phyloP scores from a whole-genome alignment of 2,888 invertebrate species.

The Taphrorychus bicolor region DNA sequence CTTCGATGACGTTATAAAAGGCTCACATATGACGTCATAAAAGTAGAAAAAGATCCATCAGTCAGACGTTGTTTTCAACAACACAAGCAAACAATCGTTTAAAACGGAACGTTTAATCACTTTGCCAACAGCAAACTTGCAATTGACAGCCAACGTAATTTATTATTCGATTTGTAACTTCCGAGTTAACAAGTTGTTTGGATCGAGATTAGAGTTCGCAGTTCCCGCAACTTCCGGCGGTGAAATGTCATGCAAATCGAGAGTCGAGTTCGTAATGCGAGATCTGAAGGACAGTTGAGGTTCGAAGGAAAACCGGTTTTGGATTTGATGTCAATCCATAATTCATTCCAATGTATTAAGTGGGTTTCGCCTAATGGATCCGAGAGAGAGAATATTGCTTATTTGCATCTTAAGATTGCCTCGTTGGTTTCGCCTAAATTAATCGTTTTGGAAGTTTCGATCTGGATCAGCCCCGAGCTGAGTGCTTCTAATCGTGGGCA shows the following conservation, averaged over 20 bases:
- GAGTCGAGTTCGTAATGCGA: constrained; percentile 31
- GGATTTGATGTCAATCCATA: constrained; percentile 19
- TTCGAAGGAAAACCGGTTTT: constrained; percentile 9
- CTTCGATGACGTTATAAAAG: too few species aligned
- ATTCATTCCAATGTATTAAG: constrained; percentile 13
- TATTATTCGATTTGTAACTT: constrained; percentile 36
- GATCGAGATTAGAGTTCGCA: constrained; percentile 33
- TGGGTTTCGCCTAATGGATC: neutral
- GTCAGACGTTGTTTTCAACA: neutral
- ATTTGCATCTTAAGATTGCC: neutral
- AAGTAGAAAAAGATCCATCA: neutral
- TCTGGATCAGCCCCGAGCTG: too few species aligned
- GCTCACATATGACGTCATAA: too few species aligned
- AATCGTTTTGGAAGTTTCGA: neutral
- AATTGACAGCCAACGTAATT: constrained; percentile 23
- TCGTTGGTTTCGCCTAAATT: neutral
- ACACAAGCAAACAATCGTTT: neutral
- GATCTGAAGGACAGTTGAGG: constrained; percentile 30
- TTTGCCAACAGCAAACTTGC: constrained; percentile 11
- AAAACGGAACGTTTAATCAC: constrained; percentile 12
- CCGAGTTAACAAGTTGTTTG: constrained; percentile 31
- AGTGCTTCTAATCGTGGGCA: too few species aligned
- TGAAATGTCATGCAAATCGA: constrained; percentile 36
- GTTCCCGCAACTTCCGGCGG: constrained; percentile 33
- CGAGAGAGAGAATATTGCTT: neutral